phyloP scores from a whole-genome alignment of 2,888 invertebrate genomes.

The Clivina fossor region DNA sequence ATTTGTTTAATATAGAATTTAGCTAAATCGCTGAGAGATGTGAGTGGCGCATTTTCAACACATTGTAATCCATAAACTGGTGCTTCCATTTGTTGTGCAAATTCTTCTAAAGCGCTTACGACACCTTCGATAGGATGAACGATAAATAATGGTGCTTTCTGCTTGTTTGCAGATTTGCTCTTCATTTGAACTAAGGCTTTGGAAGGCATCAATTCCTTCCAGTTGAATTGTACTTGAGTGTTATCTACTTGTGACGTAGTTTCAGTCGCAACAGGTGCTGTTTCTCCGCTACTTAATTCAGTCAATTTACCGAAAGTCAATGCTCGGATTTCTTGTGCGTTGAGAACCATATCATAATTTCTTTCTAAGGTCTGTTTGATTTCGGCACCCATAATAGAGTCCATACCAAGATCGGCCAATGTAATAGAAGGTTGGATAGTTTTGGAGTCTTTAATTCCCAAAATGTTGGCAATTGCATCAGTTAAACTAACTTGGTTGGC shows the following conservation, averaged over 20 bases:
- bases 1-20: conserved; percentile 72
- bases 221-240: conserved; percentile 59
- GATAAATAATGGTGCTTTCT: conserved; percentile 63
- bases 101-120: conserved; percentile 66
- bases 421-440: conserved; percentile 75
- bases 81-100: conserved; percentile 72
- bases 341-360: conserved; percentile 86
- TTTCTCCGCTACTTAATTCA: conserved; percentile 57
- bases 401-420: conserved; percentile 95
- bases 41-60: conserved; percentile 72
- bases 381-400: conserved; percentile 98
- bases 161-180: conserved; percentile 55
- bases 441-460: conserved; percentile 84
- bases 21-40: conserved; percentile 72
- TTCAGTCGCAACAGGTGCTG: conserved; percentile 41
- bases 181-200: conserved; percentile 70
- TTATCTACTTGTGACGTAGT: conserved; percentile 51
- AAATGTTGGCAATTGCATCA: conserved; percentile 83
- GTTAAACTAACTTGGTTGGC: conserved; percentile 66
- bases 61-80: conserved; percentile 92
- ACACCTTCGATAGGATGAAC: conserved; percentile 91
- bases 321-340: conserved; percentile 86
- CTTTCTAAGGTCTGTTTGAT: conserved; percentile 95
- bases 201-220: conserved; percentile 72
- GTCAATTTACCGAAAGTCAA: conserved; percentile 77